phyloP scores from a whole-genome alignment of 2,797 vertebrate species.

The Peromyscus melanophrys region DNA sequence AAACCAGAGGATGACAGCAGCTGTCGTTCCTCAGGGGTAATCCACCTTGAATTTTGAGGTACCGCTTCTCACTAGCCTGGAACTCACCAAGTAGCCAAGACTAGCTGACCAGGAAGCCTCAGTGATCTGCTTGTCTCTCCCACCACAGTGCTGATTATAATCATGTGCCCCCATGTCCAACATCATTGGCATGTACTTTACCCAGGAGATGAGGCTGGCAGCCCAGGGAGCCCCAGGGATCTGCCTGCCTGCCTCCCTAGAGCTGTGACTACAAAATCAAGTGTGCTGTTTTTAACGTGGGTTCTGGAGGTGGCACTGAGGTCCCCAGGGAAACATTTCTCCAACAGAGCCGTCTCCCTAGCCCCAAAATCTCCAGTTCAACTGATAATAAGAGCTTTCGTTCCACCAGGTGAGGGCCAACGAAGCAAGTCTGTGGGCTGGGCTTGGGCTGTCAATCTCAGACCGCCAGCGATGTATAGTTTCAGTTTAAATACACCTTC shows the following conservation, averaged over 20 bases:
- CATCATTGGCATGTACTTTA: neutral
- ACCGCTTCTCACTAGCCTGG: neutral
- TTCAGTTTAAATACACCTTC: slow-evolving; percentile 18
- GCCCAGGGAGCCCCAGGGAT: neutral
- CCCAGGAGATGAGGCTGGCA: neutral
- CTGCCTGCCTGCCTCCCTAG: neutral
- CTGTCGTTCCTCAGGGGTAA: neutral
- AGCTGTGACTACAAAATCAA: neutral
- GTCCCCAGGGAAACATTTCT: neutral
- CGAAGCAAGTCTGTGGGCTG: slow-evolving; percentile 8
- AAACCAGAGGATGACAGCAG: neutral
- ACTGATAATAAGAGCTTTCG: neutral
- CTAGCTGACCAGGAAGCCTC: neutral
- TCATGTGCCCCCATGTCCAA: too few relatives aligned
- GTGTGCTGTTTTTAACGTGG: neutral
- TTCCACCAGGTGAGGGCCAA: neutral
- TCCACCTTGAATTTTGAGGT: neutral
- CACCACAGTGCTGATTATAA: neutral
- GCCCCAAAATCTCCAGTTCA: neutral
- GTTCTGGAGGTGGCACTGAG: neutral
- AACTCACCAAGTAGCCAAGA: neutral
- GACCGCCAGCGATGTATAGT: neutral
- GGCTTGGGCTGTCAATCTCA: neutral
- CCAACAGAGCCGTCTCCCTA: neutral
- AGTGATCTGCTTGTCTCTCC: neutral